Evolutionary conservation across 37 sponge, comb jelly and placozoan genomes (phyloP), one percentile per base, ranked within the genome.

Genomic region (Aphrocallistes beatrix): DNA sequence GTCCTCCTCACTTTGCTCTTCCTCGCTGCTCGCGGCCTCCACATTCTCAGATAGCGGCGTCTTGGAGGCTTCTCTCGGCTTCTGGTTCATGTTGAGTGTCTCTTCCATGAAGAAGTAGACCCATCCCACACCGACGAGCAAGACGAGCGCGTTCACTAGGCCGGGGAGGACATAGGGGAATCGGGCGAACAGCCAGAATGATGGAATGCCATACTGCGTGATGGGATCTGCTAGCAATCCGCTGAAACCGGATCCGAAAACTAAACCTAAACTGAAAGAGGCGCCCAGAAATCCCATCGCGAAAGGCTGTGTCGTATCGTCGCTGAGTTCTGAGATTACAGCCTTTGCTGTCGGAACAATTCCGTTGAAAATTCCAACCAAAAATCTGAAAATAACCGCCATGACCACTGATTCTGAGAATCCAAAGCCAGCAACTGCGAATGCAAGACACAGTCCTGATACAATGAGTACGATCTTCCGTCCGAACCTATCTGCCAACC

Each of bases 321-420:
- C 86, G 0, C 91, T 88, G 13, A 81, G 28, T 51, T 94, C 95
- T 1, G 92, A 89, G 19, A 94, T 23, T 9, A 90, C 88, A 16
- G 95, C 95, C 39, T 94, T 94, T 6, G 37, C 81, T 17, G 91
- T 86, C 0, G 86, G 91, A 21, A 90, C 87, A 10, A 89, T 84
- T 51, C 93, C 95, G 81, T 90, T 94, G 81, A 48, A 84, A 39
- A 92, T 38, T 36, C 95, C 95, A 13, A 89, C 84, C 9, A 88
- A 51, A 37, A 94, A 94, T 16, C 95, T 40, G 39, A 86, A 38
- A 28, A 91, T 39, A 25, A 91, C 38, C 21, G 92, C 94, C 94
- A 91, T 90, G 28, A 37, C 40, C 37, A 89, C 81, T 49, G 89
- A 83, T 38, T 86, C 82, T 81, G 90, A 90, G 87, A 94, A 88